Evolutionary conservation across 2,113 vertebrate species (phyloP), one percentile per base, ranked within the genome.

Genomic region (Gavialis gangeticus): DNA sequence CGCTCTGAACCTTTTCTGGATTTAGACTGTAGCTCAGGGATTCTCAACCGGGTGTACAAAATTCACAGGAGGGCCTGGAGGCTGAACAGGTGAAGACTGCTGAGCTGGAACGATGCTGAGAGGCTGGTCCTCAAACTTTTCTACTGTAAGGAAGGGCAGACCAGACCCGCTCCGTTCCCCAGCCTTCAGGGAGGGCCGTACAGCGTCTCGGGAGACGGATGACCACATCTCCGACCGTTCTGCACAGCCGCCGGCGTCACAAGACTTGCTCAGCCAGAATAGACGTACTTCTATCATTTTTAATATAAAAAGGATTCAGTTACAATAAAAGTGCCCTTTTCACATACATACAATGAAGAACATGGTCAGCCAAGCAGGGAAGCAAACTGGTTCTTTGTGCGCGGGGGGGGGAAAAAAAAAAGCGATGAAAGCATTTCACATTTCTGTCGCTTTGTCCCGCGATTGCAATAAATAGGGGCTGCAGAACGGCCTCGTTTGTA

Each of bases 301-400:
- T 76, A 85, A 88, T 30, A 69, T 1, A 21, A 66, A 92, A 62
- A n/a, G 14, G n/a, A 13, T 81, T 3, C 57, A 22, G 3, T 10
- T 77, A 22, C 5, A 5, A 2, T 4, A 54, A 69, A 81, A 89
- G 62, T 5, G 77, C 21, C 77, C 25, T 80, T 37, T 18, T 10
- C 12, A 56, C 34, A 73, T 73, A 46, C 22, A 37, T 12, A 46
- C 69, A 73, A 46, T 4, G 11, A 22, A 73, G 69, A 73, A 46
- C 34, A 73, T 1, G 12, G 24, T 73, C 22, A 46, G 69, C 69
- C 34, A 73, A 37, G 80, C 5, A 16, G 55, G 37, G 30, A 15
- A 1, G 3, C 0, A 19, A 73, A 12, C 8, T 4, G 10, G 54
- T 34, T 37, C 66, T 19, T 22, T 4, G 79, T 0, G 59, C 1